phyloP scores from a whole-genome alignment of 1,140 invertebrate species.

The Littorina saxatilis region DNA sequence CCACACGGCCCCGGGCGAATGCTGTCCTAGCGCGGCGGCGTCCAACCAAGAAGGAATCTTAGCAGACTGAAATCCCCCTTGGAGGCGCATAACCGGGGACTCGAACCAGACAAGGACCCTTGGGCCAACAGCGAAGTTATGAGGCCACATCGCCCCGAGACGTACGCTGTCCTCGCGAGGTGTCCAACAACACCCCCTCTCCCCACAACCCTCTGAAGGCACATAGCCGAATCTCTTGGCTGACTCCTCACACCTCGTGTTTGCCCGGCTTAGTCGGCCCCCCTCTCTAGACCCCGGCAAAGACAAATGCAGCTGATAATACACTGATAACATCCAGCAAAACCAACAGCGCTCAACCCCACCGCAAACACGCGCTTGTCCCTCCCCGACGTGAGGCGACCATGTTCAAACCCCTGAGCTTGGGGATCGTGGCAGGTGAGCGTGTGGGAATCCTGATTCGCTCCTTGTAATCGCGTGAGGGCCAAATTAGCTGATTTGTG shows the following conservation, averaged over 20 bases:
- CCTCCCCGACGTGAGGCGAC: background rate
- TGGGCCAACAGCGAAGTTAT: no score
- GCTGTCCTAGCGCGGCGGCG: no score
- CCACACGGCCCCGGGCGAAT: background rate
- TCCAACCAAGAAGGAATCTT: no score
- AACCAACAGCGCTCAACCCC: background rate
- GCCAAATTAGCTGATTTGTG: no score
- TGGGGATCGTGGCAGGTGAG: no score
- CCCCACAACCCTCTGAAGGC: background rate
- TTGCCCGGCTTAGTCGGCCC: background rate
- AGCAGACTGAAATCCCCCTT: no score
- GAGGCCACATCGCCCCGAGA: background rate
- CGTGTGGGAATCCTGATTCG: no score
- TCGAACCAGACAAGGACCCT: no score
- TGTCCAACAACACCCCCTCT: background rate
- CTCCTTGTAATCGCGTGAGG: no score
- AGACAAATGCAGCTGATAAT: slow-evolving; percentile 25
- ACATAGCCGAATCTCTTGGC: slow-evolving; percentile 11
- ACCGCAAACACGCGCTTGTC: background rate
- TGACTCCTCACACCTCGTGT: background rate
- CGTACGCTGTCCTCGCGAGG: background rate
- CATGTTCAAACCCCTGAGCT: no score
- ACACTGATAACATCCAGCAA: background rate
- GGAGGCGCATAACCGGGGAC: no score
- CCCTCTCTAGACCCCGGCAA: background rate